Conservation (phyloP, 2,888 invertebrate species). For the Iselma pallidipennis region DNA sequence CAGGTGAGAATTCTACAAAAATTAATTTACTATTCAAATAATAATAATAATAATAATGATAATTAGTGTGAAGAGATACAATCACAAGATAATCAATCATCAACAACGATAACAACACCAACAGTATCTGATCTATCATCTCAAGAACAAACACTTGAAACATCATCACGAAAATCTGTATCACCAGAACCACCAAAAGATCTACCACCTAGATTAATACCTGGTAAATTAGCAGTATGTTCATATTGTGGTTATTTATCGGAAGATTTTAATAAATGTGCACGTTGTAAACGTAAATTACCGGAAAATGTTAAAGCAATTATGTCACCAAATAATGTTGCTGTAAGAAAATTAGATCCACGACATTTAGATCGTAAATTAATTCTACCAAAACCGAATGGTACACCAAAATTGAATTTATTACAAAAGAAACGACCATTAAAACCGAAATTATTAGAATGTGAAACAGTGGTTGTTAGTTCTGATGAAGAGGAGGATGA, state of each 20-base stretch:
- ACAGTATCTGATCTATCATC: not conserved
- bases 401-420: constrained; percentile 23
- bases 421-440: constrained; percentile 18
- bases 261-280: constrained; percentile 77
- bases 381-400: constrained; percentile 16
- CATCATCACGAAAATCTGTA: constrained; percentile 25
- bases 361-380: constrained; percentile 14
- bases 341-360: constrained; percentile 18
- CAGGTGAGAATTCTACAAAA: too few species aligned
- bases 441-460: constrained; percentile 59
- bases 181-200: constrained; percentile 61
- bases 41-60: too few species aligned
- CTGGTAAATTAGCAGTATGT: constrained; percentile 79
- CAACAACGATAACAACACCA: not conserved
- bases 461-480: constrained; percentile 71
- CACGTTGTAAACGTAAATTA: constrained; percentile 71
- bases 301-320: constrained; percentile 71
- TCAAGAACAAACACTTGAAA: constrained; percentile 8
- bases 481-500: constrained; percentile 68
- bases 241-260: constrained; percentile 79
- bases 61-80: not conserved
- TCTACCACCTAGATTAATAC: constrained; percentile 62
- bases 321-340: constrained; percentile 34
- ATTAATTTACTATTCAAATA: too few species aligned
- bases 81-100: not conserved